Evolutionary conservation across 2,888 invertebrate genomes (phyloP).

Genomic region (Bembecia ichneumoniformis): DNA sequence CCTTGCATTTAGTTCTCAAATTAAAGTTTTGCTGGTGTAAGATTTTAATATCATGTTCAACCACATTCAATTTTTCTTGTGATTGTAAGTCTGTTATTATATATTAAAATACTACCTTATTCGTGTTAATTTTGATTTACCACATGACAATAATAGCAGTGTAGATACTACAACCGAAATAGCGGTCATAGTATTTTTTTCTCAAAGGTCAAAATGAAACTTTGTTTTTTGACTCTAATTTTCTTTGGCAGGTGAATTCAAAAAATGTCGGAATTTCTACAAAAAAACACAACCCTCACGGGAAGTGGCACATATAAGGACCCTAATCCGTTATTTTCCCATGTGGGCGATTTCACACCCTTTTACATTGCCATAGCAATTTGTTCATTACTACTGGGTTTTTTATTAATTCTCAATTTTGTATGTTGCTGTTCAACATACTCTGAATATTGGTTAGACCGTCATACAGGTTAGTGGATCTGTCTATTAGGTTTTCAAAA

Average conservation of each 20-base stretch:
- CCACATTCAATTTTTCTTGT: too few species aligned
- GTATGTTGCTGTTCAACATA: slow-evolving; percentile 86
- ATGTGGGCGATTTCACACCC: slow-evolving; percentile 81
- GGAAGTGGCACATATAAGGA: slow-evolving; percentile 51
- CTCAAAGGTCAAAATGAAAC: too few species aligned
- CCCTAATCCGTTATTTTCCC: slow-evolving; percentile 42
- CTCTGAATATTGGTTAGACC: slow-evolving; percentile 85
- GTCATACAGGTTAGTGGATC: slow-evolving; percentile 79
- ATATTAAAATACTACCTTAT: too few species aligned
- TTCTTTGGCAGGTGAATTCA: slow-evolving; percentile 50
- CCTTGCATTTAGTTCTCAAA: too few species aligned
- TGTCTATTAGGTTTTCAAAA: not conserved
- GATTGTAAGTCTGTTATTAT: too few species aligned
- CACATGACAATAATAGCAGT: too few species aligned
- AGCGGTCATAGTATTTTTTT: too few species aligned
- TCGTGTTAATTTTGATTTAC: too few species aligned
- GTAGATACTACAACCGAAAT: too few species aligned
- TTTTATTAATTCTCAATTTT: slow-evolving; percentile 82
- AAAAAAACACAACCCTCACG: slow-evolving; percentile 56
- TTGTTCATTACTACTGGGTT: slow-evolving; percentile 79
- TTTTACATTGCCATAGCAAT: slow-evolving; percentile 88
- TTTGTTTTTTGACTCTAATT: slow-evolving; percentile 15
- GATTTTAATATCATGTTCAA: too few species aligned
- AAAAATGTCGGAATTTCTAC: slow-evolving; percentile 52
- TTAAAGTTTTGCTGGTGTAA: too few species aligned